Evolutionary conservation across 2,888 invertebrate genomes (phyloP).

Genomic region (Julus scandinavius): DNA sequence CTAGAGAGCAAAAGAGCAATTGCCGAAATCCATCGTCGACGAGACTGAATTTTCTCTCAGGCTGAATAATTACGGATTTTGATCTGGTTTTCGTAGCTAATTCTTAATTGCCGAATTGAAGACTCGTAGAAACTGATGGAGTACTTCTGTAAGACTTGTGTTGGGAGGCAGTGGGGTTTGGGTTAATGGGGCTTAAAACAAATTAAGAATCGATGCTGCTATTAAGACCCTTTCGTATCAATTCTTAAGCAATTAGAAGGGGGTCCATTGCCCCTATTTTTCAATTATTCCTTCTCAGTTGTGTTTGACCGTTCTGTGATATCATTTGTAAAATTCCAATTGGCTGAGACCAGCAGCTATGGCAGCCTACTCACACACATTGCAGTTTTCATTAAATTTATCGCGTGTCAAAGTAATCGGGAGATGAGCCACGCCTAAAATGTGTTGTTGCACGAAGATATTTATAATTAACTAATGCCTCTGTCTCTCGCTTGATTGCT

Average conservation of each 20-base stretch:
- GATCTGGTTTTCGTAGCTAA: background rate
- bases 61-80: slow-evolving; percentile 32
- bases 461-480: slow-evolving; percentile 33
- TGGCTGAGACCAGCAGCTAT: background rate
- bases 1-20: slow-evolving; percentile 26
- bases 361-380: background rate
- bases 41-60: background rate
- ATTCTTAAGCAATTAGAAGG: background rate
- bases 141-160: background rate
- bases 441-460: slow-evolving; percentile 33
- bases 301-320: background rate
- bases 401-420: slow-evolving; percentile 18
- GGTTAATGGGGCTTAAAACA: slow-evolving; percentile 4
- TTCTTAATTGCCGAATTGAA: slow-evolving; percentile 27
- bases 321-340: slow-evolving; percentile 19
- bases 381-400: background rate
- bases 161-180: background rate
- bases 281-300: background rate
- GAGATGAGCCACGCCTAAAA: slow-evolving; percentile 23
- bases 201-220: slow-evolving; percentile 8
- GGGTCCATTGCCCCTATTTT: background rate
- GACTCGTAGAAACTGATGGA: background rate
- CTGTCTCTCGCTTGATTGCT: slow-evolving; percentile 33
- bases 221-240: background rate
- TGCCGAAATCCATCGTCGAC: slow-evolving; percentile 11